Conservation (phyloP, 2,888 invertebrate genomes). For the Drosophila subquinaria region DNA sequence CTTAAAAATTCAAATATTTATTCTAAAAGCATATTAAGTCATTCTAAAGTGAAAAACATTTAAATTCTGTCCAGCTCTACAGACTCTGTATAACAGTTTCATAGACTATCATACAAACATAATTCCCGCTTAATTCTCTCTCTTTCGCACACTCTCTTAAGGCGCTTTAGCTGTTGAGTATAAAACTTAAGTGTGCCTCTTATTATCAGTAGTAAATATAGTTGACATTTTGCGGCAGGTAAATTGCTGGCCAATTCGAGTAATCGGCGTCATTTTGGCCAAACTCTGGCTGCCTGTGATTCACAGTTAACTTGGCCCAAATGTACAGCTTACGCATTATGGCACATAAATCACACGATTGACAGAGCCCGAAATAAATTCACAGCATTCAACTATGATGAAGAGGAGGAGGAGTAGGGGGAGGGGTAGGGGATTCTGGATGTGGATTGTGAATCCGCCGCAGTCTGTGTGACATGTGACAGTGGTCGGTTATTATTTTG, state of each 20-base stretch:
- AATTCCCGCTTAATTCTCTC: background rate
- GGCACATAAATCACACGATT: conserved; percentile 65
- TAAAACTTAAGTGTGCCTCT: conserved; percentile 3
- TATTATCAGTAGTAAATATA: conserved; percentile 2
- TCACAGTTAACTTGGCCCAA: conserved; percentile 7
- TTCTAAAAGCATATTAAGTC: background rate
- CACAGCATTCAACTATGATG: conserved; percentile 20
- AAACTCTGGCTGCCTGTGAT: background rate
- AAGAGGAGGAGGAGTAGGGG: background rate
- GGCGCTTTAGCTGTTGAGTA: background rate
- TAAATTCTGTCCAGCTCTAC: background rate
- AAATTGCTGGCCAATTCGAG: conserved; percentile 13
- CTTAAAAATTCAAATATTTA: background rate
- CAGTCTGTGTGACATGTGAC: conserved; percentile 15
- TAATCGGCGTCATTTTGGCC: conserved; percentile 9
- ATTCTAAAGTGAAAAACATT: background rate
- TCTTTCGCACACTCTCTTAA: background rate
- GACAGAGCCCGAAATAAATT: conserved; percentile 34
- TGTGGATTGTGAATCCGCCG: background rate
- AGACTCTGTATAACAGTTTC: background rate
- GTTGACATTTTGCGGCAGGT: conserved; percentile 3
- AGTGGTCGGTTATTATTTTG: conserved; percentile 38
- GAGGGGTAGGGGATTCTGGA: no score
- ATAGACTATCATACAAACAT: background rate
- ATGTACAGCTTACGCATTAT: conserved; percentile 32